Percentiles rank a stretch among this genome's conserved stretches.
These are phyloP conservation scores for Leptestheria dahalacensis DNA, from an alignment of 1,140 invertebrate species.

Conservation along the genomic window DNA sequence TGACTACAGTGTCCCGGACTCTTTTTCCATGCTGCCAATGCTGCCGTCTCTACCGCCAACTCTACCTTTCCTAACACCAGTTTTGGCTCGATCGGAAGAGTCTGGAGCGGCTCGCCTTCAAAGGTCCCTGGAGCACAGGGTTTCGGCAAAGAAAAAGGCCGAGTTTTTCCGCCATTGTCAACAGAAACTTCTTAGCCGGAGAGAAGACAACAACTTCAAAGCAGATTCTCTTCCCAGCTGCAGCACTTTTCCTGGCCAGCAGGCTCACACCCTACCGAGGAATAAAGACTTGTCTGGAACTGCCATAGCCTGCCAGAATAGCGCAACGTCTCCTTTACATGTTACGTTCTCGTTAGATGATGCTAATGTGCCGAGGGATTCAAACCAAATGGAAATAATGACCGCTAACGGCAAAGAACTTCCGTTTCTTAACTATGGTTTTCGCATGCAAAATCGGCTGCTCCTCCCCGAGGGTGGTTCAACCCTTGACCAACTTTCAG, in stretches of 20 bases:
- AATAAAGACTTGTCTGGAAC: background rate
- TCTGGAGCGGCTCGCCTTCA: background rate
- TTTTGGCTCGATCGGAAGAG: slow-evolving; percentile 1
- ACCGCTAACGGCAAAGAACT: slow-evolving; percentile 1
- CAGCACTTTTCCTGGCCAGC: background rate
- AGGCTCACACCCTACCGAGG: slow-evolving; percentile 17
- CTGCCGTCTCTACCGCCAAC: slow-evolving; percentile 5
- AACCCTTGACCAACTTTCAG: slow-evolving; percentile 38
- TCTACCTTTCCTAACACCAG: slow-evolving; percentile 2
- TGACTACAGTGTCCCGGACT: background rate
- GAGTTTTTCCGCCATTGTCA: no score
- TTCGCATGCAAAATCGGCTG: slow-evolving; percentile 29
- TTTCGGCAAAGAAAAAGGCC: background rate
- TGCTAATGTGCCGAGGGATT: background rate
- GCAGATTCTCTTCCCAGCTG: background rate
- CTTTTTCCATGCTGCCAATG: background rate
- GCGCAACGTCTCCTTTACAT: no score
- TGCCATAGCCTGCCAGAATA: background rate
- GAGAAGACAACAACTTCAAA: background rate
- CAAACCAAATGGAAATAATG: slow-evolving; percentile 20
- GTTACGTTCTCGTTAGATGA: no score
- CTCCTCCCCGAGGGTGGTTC: slow-evolving; percentile 31
- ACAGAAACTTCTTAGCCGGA: background rate
- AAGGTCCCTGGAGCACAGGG: background rate
- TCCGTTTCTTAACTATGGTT: slow-evolving; percentile 30